Conservation (phyloP, 2,797 vertebrate genomes). For the Ciconia nigra region DNA sequence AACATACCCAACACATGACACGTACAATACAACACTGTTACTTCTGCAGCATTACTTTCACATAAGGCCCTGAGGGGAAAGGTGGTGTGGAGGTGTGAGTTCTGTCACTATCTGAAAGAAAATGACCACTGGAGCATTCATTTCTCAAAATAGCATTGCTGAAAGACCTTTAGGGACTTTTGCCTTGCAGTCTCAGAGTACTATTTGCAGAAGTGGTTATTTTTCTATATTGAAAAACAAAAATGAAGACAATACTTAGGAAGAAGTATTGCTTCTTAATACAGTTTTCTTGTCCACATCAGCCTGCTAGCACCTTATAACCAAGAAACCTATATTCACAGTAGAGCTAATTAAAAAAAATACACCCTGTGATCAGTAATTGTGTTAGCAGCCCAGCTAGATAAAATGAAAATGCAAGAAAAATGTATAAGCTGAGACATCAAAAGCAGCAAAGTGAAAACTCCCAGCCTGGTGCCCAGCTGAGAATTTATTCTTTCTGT, state of each 20-base stretch:
- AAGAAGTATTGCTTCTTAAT: background rate
- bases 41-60: background rate
- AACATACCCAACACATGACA: background rate
- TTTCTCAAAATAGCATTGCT: background rate
- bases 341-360: background rate
- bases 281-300: background rate
- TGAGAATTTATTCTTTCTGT: background rate
- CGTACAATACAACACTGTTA: background rate
- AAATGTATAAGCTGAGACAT: background rate
- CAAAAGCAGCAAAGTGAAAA: background rate
- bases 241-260: background rate
- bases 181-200: background rate
- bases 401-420: background rate
- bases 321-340: background rate
- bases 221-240: background rate
- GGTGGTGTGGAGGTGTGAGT: background rate
- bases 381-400: background rate
- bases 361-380: background rate
- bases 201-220: background rate
- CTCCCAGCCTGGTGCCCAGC: background rate
- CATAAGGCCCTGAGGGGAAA: background rate
- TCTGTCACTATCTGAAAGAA: background rate
- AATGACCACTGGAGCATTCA: background rate
- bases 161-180: background rate
- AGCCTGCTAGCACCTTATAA: background rate